A percentile compares a stretch with the other conserved stretches of the same genome.
These are phyloP conservation scores for Tetramorium simillimum DNA, from an alignment of 1,140 invertebrate genomes.

Conservation along the genomic window DNA sequence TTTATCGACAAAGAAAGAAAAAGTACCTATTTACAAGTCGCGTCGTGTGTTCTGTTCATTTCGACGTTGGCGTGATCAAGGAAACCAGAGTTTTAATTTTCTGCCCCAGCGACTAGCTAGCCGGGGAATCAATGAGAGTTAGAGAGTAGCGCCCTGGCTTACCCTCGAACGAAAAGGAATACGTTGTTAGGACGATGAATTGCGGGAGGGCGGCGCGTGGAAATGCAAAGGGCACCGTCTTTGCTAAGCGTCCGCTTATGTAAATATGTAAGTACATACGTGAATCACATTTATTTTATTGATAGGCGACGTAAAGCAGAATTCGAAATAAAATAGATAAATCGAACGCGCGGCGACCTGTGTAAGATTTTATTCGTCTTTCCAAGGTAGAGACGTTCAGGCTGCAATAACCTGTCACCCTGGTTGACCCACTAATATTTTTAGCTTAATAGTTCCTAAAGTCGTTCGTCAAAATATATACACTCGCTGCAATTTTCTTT, in stretches of 20 bases:
- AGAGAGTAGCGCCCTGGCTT: constrained; percentile 36
- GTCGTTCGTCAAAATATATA: constrained; percentile 41
- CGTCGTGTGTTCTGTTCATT: constrained; percentile 44
- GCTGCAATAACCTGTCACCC: too few relatives aligned
- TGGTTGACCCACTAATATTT: constrained; percentile 5
- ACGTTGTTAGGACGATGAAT: constrained; percentile 40
- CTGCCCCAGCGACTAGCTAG: constrained; percentile 38
- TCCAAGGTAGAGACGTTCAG: not conserved
- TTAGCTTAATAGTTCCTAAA: constrained; percentile 36
- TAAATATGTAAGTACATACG: not conserved
- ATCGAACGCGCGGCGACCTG: not conserved
- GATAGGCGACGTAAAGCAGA: not conserved
- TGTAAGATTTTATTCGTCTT: not conserved
- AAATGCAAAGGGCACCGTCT: not conserved
- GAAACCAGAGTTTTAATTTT: constrained; percentile 67
- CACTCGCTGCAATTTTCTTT: constrained; percentile 39
- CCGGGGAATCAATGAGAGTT: constrained; percentile 63
- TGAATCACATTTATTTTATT: not conserved
- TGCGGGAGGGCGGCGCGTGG: not conserved
- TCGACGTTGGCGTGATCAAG: constrained; percentile 50
- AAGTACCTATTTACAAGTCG: constrained; percentile 41
- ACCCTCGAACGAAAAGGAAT: constrained; percentile 53
- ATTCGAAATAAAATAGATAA: not conserved
- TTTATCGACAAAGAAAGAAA: constrained; percentile 35
- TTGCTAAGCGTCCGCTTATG: not conserved